Percentiles rank a stretch among this genome's conserved stretches.
phyloP scores from a whole-genome alignment of 2,113 vertebrate genomes.

The Catharus minimus region DNA sequence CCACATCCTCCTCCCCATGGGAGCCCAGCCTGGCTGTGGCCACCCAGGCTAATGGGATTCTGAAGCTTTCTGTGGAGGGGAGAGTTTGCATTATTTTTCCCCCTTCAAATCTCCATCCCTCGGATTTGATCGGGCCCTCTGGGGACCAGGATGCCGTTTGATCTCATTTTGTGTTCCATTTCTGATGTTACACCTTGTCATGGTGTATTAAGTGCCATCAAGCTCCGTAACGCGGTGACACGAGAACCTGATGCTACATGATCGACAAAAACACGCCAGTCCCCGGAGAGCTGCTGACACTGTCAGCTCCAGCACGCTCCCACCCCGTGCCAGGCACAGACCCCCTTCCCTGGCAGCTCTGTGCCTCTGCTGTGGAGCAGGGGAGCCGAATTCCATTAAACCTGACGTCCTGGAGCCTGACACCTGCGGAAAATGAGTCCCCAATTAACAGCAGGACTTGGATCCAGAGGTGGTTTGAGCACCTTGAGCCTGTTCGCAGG shows the following conservation, averaged over 20 bases:
- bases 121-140: constrained; percentile 35
- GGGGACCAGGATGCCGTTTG: constrained; percentile 45
- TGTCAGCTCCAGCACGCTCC: background rate
- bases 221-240: constrained; percentile 38
- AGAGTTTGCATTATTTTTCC: background rate
- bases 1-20: rapidly evolving
- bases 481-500: background rate
- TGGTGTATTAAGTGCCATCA: constrained; percentile 54
- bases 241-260: constrained; percentile 42
- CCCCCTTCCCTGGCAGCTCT: background rate
- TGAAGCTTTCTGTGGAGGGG: background rate
- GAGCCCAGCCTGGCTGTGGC: background rate
- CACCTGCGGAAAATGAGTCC: constrained; percentile 38
- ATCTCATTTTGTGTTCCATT: constrained; percentile 59
- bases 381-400: background rate
- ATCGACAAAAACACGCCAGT: constrained; percentile 10
- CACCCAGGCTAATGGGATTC: background rate
- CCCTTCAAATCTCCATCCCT: constrained; percentile 22
- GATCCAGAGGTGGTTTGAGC: background rate
- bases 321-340: background rate
- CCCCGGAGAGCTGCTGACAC: constrained; percentile 42
- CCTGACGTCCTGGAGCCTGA: constrained; percentile 57
- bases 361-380: background rate
- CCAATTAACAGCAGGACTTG: background rate
- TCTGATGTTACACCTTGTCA: constrained; percentile 70